phyloP scores from a whole-genome alignment of 1,140 invertebrate genomes.

The Dendroctonus ponderosae region DNA sequence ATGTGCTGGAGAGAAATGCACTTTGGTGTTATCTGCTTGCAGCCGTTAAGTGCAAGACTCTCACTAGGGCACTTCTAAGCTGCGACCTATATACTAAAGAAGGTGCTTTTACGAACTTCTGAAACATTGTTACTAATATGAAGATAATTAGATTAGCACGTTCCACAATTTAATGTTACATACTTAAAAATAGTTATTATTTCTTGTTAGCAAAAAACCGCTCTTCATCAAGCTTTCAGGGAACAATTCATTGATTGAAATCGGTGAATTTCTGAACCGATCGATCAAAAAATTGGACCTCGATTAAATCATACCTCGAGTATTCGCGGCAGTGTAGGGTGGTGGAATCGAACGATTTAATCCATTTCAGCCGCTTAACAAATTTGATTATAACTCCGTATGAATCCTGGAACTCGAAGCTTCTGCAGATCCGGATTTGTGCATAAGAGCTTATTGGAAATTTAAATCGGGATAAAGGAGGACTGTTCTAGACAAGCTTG shows the following conservation, averaged over 20 bases:
- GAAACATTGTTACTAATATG: neutral
- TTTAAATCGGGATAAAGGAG: slow-evolving; percentile 20
- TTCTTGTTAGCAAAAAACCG: neutral
- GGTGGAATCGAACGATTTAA: slow-evolving; percentile 11
- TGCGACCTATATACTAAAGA: neutral
- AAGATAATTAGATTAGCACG: neutral
- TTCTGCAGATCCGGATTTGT: slow-evolving; percentile 21
- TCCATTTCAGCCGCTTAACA: slow-evolving; percentile 21
- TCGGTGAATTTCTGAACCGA: neutral
- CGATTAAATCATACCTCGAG: slow-evolving; percentile 9
- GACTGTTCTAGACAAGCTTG: slow-evolving; percentile 1
- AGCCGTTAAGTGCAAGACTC: neutral
- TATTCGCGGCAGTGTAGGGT: neutral
- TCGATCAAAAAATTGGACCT: neutral
- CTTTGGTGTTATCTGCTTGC: too few relatives aligned
- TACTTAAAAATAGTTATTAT: neutral
- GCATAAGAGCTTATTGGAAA: slow-evolving; percentile 25
- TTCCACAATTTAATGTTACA: neutral
- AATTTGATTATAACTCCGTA: slow-evolving; percentile 23
- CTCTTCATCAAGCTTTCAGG: neutral
- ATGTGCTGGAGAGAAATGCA: too few relatives aligned
- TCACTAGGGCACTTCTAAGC: neutral
- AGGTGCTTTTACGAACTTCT: neutral
- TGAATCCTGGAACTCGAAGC: slow-evolving; percentile 11
- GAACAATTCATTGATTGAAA: neutral